Evolutionary conservation across 2,797 vertebrate species (phyloP), one percentile per base, ranked within the genome.

Genomic region (Mallotus villosus): DNA sequence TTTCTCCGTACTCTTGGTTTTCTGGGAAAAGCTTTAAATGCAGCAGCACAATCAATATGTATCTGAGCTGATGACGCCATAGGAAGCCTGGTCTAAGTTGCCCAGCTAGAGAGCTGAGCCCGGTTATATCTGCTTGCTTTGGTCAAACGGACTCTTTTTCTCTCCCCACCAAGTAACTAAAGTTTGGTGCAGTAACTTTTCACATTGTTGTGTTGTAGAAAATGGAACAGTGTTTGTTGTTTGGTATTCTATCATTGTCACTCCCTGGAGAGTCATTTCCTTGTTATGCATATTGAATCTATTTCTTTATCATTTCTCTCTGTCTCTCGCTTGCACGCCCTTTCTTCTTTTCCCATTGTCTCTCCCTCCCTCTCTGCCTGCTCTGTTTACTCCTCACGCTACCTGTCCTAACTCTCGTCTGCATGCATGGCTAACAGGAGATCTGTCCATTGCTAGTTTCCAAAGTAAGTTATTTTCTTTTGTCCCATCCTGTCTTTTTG

Each of bases 381-480:
- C 62, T 46, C 16, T 22, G 24, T 19, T 16, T 25, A n/a, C 59
- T 60, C 19, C 49, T 62, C 55, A 41, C 27, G 21, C 25, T 32
- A 51, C n/a, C 17, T 17, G 41, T 5, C 37, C 19, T 73, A 68
- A 61, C 79, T 82, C 86, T 78, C 82, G 72, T 87, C 81, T 84
- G 79, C 59, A 25, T 68, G 67, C 2, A 0, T 90, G 87, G 71
- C 86, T 63, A 80, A 81, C 87, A 92, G 92, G 88, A 86, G 92
- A 93, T 87, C 89, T 93, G 84, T 93, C 90, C 87, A 75, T 92
- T 90, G 92, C 91, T 93, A 92, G 92, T 90, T 92, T 92, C 81
- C 92, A 90, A 90, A 93, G 91, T 93, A 93, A 93, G 92, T 93
- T 85, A 76, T n/a, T 55, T 55, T 55, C 51, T 55, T 55, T 51